Evolutionary conservation across 1,140 invertebrate genomes (phyloP).

Genomic region (Parapsyche elsis): DNA sequence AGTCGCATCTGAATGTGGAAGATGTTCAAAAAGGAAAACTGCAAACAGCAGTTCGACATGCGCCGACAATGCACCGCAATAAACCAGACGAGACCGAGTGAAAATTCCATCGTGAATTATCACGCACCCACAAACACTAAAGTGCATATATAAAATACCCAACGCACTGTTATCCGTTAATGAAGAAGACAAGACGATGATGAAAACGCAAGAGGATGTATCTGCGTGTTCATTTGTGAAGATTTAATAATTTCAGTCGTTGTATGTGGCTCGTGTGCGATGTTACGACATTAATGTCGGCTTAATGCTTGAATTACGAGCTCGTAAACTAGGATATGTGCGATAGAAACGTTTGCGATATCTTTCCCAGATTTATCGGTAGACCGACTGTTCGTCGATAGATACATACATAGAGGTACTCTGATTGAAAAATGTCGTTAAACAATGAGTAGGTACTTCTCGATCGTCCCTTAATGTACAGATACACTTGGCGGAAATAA

Average conservation of each 20-base stretch:
- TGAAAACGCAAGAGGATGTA: too few species aligned
- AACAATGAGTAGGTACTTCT: too few species aligned
- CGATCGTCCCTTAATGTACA: too few species aligned
- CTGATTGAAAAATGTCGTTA: too few species aligned
- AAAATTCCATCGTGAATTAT: background rate
- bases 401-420: too few species aligned
- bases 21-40: background rate
- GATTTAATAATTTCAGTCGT: too few species aligned
- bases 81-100: constrained; percentile 5
- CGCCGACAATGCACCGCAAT: constrained; percentile 21
- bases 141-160: background rate
- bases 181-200: too few species aligned
- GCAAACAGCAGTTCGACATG: constrained; percentile 3
- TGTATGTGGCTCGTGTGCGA: too few species aligned
- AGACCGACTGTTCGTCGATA: background rate
- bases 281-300: background rate
- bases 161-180: too few species aligned
- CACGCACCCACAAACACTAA: background rate
- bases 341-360: constrained; percentile 16
- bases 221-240: too few species aligned
- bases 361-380: background rate
- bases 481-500: too few species aligned
- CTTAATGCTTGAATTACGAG: constrained; percentile 1
- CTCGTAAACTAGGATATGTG: constrained; percentile 8
- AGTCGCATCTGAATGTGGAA: constrained; percentile 1